Percentiles rank a stretch among this genome's conserved stretches.
These are phyloP conservation scores for Bimastos eiseni DNA, from an alignment of 2,888 invertebrate species.

Conservation along the genomic window DNA sequence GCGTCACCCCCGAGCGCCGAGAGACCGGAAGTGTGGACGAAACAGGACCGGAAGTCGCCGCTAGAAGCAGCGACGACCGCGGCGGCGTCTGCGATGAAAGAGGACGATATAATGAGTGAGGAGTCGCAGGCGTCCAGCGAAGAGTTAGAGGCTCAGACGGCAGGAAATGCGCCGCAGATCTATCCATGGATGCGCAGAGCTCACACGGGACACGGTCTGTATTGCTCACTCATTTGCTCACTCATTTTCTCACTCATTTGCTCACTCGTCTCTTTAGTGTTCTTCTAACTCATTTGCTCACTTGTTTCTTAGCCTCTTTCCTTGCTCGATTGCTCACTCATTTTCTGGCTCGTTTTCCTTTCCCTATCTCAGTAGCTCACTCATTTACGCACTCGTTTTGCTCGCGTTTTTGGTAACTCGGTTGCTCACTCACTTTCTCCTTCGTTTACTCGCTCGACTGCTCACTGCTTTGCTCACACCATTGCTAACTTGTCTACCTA, in stretches of 20 bases:
- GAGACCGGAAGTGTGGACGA: conserved; percentile 15
- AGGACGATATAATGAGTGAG: background rate
- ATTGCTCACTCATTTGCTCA: background rate
- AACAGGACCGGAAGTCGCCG: background rate
- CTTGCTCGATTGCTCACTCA: background rate
- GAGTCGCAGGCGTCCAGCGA: background rate
- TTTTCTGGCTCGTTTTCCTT: too few species aligned
- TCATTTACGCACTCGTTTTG: too few species aligned
- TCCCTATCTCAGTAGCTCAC: too few species aligned
- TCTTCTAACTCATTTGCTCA: background rate
- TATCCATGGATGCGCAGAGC: conserved; percentile 99
- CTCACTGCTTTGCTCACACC: too few species aligned
- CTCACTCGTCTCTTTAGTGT: too few species aligned
- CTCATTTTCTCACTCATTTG: background rate
- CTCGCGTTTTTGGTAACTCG: too few species aligned
- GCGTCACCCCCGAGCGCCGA: background rate
- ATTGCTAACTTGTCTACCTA: too few species aligned
- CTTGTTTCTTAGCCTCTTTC: background rate
- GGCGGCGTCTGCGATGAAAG: background rate
- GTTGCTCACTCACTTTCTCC: too few species aligned
- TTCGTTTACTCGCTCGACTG: too few species aligned
- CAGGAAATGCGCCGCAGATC: conserved; percentile 70
- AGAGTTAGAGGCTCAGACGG: background rate
- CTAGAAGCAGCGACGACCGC: background rate
- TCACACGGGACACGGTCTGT: conserved; percentile 91